Conservation (phyloP, 2,113 vertebrate species). For the Fregata magnificens region DNA sequence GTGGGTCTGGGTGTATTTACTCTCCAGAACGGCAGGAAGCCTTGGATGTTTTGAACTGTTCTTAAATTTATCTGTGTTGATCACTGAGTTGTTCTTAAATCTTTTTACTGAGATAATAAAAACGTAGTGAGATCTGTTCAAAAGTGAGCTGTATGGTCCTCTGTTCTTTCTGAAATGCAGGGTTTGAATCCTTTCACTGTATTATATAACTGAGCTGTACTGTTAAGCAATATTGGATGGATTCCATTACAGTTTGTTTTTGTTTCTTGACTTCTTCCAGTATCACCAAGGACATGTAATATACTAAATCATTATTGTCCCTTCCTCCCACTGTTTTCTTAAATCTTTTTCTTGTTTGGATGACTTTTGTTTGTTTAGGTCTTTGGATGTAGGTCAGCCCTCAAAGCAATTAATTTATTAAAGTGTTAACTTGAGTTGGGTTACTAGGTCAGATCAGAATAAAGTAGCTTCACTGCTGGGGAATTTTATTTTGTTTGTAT, state of each 20-base stretch:
- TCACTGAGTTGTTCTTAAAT: background rate
- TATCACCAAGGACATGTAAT: background rate
- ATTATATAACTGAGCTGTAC: background rate
- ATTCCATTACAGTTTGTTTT: background rate
- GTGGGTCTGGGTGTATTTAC: background rate
- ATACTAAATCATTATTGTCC: background rate
- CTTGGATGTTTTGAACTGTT: background rate
- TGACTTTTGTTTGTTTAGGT: background rate
- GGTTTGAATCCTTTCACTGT: background rate
- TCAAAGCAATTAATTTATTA: background rate
- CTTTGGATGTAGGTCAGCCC: background rate
- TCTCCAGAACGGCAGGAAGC: background rate
- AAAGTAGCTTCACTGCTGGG: fast-evolving
- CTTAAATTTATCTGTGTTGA: background rate
- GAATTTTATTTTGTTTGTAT: background rate
- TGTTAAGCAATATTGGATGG: background rate
- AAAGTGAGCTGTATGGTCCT: background rate
- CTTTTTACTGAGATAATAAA: background rate
- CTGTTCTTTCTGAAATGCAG: background rate
- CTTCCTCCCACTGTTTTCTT: background rate
- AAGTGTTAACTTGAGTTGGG: background rate
- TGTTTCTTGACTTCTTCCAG: background rate
- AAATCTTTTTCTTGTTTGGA: background rate
- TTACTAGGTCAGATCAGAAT: background rate
- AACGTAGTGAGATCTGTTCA: background rate